Base-by-base conservation (phyloP, 2,888 invertebrate genomes). In the Lysandra bellargus region DNA sequence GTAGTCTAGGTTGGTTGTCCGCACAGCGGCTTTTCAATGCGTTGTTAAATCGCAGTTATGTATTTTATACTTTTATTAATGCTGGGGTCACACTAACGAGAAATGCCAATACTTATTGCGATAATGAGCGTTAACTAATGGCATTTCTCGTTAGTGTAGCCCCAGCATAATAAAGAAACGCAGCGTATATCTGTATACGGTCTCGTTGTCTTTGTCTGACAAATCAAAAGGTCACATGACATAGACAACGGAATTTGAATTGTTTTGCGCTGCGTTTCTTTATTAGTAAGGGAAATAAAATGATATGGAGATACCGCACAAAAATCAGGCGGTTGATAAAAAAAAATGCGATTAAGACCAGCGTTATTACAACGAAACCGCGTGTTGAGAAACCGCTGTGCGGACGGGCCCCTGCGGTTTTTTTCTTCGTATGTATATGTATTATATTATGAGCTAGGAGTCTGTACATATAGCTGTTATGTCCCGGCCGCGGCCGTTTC, bases 381-480 rank as follows among this genome's bases (percentile, higher is more conserved):
- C 33, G 69, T 33, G 69, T 33, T 69, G 33, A 17, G 33, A 69
- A 69, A 5, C 69, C 33, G 69, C 69, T 33, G 69, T 69, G 69
- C 33, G 69, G 64, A 69, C 33, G 23, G 69, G 69, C 17, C 69
- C 64, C 14, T 69, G 14, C 69, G 69, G 69, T 69, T 92, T 94
- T 94, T 93, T 92, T 92, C 92, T 90, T 92, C 91, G 90, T 92
- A 90, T 91, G 87, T 89, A 89, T 91, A 91, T 93, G 92, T 94
- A 92, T 92, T 93, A 92, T 93, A 91, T 87, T 93, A 91, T 87
- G 87, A 91, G 92, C 86, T 91, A 87, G 89, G 90, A 92, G 94
- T 93, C 93, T 94, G 94, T 94, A 94, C 93, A 94, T 94, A 94
- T 93, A 93, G 93, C 83, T 87, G 89, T 87, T 91, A 91, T 86